phyloP scores from a whole-genome alignment of 2,797 vertebrate genomes.

The Peromyscus aztecus region DNA sequence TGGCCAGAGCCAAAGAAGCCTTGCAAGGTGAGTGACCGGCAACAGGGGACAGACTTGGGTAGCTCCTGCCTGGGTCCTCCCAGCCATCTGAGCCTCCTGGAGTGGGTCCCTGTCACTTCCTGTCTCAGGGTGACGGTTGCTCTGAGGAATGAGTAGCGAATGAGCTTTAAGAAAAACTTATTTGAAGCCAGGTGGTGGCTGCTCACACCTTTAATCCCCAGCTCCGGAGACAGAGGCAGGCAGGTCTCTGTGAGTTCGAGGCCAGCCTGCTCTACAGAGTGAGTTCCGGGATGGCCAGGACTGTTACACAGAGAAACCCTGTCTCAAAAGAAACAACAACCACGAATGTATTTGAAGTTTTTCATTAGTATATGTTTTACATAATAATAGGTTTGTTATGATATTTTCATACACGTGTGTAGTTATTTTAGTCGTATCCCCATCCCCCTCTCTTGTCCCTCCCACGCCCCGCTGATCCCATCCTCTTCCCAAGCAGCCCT shows the following conservation, averaged over 20 bases:
- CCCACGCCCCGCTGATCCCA: neutral
- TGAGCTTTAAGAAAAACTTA: neutral
- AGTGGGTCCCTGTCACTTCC: neutral
- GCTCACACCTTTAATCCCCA: neutral
- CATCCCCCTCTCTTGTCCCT: neutral
- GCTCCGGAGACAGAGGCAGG: neutral
- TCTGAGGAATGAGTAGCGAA: neutral
- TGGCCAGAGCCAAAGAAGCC: constrained; percentile 97
- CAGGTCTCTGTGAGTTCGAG: neutral
- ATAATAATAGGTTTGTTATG: neutral
- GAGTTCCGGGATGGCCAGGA: neutral
- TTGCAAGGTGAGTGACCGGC: constrained; percentile 92
- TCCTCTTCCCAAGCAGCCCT: neutral
- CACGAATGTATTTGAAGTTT: too few species aligned
- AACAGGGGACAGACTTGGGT: too few species aligned
- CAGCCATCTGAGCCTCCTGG: neutral
- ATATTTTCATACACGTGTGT: neutral
- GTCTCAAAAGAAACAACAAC: neutral
- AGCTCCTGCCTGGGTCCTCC: neutral
- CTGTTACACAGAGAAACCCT: neutral
- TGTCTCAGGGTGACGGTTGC: neutral
- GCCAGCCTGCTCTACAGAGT: neutral
- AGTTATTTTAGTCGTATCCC: neutral
- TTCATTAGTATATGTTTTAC: neutral
- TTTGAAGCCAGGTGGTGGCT: neutral